phyloP scores from a whole-genome alignment of 2,888 invertebrate species.

The Neoascia interrupta region DNA sequence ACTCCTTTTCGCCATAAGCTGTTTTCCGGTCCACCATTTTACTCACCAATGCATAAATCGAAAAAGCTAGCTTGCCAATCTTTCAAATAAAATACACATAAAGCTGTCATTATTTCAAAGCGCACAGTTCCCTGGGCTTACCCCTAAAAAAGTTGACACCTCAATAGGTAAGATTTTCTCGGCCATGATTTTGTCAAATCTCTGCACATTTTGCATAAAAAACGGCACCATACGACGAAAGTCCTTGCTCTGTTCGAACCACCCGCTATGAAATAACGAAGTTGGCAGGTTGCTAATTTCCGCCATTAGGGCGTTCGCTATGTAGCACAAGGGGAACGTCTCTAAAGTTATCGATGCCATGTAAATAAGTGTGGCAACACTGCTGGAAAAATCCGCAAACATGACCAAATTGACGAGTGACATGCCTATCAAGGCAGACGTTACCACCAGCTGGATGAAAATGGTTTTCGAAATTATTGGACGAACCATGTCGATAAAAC shows the following conservation, averaged over 20 bases:
- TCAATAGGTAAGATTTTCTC: slow-evolving; percentile 46
- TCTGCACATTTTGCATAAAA: slow-evolving; percentile 71
- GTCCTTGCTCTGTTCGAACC: slow-evolving; percentile 62
- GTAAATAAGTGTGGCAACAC: slow-evolving; percentile 65
- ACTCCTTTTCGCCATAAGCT: too few relatives aligned
- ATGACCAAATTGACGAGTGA: slow-evolving; percentile 71
- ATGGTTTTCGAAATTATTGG: slow-evolving; percentile 71
- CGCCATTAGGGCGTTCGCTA: slow-evolving; percentile 68
- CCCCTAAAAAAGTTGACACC: slow-evolving; percentile 45
- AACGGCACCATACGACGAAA: slow-evolving; percentile 69
- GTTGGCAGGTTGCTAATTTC: slow-evolving; percentile 69
- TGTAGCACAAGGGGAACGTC: slow-evolving; percentile 71
- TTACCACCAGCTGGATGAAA: slow-evolving; percentile 70
- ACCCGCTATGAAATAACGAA: slow-evolving; percentile 71
- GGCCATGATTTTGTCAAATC: slow-evolving; percentile 64
- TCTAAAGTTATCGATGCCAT: slow-evolving; percentile 68
- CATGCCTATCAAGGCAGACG: slow-evolving; percentile 69
- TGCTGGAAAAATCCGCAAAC: slow-evolving; percentile 64
- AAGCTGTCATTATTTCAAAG: too few relatives aligned
- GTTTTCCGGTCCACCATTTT: background rate
- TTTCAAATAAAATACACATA: too few relatives aligned
- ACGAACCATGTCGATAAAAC: slow-evolving; percentile 49
- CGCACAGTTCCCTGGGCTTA: slow-evolving; percentile 6
- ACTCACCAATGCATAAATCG: background rate
- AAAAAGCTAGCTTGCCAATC: background rate